Conservation (phyloP, 2,113 vertebrate species). For the Centropristis striata region DNA sequence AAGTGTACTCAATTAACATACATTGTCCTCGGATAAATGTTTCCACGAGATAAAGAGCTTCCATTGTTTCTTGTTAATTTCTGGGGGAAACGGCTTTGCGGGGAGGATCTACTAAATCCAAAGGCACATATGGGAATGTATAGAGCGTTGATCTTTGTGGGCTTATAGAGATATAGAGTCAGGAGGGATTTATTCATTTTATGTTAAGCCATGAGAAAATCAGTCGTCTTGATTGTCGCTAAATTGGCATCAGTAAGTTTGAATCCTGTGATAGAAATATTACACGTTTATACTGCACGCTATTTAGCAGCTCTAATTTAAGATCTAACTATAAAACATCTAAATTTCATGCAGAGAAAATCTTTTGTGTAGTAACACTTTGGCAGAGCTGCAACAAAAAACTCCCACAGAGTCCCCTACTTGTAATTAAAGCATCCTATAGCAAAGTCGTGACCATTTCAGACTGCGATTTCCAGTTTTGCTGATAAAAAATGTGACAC, state of each 20-base stretch:
- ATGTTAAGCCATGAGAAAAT: conserved; percentile 72
- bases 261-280: conserved; percentile 29
- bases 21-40: conserved; percentile 69
- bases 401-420: conserved; percentile 31
- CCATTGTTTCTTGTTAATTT: conserved; percentile 73
- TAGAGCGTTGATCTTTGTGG: conserved; percentile 70
- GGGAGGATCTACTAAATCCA: conserved; percentile 73
- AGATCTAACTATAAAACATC: neutral
- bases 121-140: conserved; percentile 71
- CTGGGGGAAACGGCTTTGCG: conserved; percentile 66
- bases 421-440: conserved; percentile 47
- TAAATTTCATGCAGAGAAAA: conserved; percentile 16
- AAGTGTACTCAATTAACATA: conserved; percentile 61
- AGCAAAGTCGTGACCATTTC: conserved; percentile 28
- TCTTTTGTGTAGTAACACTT: conserved; percentile 11
- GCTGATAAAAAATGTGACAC: conserved; percentile 6
- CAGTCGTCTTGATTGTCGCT: conserved; percentile 62
- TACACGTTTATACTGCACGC: neutral
- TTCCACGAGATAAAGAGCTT: conserved; percentile 70
- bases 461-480: conserved; percentile 37
- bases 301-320: neutral
- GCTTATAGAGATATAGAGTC: conserved; percentile 69
- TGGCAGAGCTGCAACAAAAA: conserved; percentile 21
- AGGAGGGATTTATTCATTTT: conserved; percentile 72
- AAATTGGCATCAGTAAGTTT: conserved; percentile 37